Percentiles rank a stretch among this genome's conserved stretches.
Conservation (phyloP, 2,888 invertebrate species). For the Ornithoptera alexandrae region DNA sequence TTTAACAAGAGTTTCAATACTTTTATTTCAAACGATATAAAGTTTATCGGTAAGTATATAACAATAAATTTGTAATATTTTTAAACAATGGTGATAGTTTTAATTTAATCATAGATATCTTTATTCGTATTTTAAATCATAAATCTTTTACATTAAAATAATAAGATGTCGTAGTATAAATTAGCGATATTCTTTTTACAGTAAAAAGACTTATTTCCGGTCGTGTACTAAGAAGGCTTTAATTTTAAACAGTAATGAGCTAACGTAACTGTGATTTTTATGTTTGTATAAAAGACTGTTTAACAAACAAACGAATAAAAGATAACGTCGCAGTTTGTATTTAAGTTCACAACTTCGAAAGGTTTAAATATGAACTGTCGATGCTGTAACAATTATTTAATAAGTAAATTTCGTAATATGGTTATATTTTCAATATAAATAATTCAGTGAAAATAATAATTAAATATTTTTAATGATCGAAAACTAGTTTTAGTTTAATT, state of each 20-base stretch:
- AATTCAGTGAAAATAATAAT: background rate
- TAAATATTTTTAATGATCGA: background rate
- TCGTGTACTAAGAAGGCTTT: no score
- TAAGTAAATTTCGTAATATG: background rate
- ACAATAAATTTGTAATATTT: background rate
- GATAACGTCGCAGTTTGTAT: no score
- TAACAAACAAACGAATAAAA: background rate
- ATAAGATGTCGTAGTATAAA: no score
- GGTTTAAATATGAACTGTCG: no score
- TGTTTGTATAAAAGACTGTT: no score
- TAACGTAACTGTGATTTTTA: no score
- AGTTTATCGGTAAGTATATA: background rate
- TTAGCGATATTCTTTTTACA: no score
- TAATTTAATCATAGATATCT: background rate
- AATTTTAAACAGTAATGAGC: no score
- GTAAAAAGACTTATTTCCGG: no score
- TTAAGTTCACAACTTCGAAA: no score
- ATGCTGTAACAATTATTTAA: no score
- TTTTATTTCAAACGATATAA: background rate
- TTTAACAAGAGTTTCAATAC: constrained; percentile 11
- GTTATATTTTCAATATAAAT: background rate
- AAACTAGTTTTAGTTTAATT: background rate
- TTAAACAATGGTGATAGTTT: background rate
- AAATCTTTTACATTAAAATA: background rate
- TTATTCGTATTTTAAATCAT: background rate